Base-by-base conservation (phyloP, 2,888 invertebrate genomes). In the Drosophila falleni region DNA sequence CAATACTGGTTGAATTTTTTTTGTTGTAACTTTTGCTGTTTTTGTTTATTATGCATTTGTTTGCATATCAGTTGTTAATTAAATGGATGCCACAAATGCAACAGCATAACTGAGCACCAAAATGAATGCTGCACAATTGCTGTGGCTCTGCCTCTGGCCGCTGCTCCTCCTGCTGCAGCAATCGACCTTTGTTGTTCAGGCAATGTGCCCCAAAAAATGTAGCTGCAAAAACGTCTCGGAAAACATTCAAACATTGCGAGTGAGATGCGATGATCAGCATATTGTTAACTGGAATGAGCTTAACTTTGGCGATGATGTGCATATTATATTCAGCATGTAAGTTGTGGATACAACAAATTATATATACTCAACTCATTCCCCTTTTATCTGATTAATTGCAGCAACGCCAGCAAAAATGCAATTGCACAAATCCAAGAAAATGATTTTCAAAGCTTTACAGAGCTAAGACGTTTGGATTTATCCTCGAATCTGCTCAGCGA, bases 391-490 rank as follows among this genome's bases (percentile, higher is more conserved):
- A 5, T 16, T 8, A 9, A 0, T 47, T 42, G n/a, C 37, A 76
- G 96, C 87, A 96, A 97, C 93, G 93, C 98, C 56, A 97, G 96
- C 90, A 95, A 95, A 89, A 98, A 97, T 91, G 94, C 95, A 81
- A 96, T 98, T 89, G 94, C 94, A 47, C 93, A 94, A 16, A 95
- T 98, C 83, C 95, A 96, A 80, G 94, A 95, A 4, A 95, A 95
- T 86, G 96, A 97, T 56, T 97, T 98, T 91, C 94, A 94, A 78
- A 95, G 95, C 90, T 94, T 96, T 85, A 94, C 95, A 13, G 95
- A 95, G 67, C 93, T 97, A n/a, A 95, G 95, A 90, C 93, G 95
- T 53, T 92, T 96, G 73, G 96, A 96, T 90, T 90, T 96, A 64
- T 95, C 96, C 0, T 93, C 94, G 78, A 97, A 97, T 91, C 94